Percentiles rank a stretch among this genome's conserved stretches.
Conservation (phyloP, 2,888 invertebrate species). For the Steromphala cineraria region DNA sequence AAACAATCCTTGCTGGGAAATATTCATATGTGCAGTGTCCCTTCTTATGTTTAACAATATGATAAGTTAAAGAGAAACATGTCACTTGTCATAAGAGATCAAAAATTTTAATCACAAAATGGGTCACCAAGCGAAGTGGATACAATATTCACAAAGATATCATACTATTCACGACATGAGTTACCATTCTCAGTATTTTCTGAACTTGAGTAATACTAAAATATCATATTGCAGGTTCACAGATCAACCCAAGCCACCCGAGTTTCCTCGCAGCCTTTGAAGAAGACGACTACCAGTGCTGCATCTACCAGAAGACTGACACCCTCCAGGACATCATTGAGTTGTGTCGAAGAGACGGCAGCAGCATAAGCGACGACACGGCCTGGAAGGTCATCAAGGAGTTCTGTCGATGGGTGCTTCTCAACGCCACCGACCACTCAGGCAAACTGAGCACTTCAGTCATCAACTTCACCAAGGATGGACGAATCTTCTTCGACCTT, state of each 20-base stretch:
- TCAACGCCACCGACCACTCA: constrained; percentile 19
- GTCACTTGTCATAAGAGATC: too few species aligned
- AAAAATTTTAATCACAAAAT: too few species aligned
- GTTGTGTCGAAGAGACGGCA: constrained; percentile 28
- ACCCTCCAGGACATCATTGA: constrained; percentile 42
- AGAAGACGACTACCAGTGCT: constrained; percentile 36
- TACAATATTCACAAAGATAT: too few species aligned
- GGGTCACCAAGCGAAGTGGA: too few species aligned
- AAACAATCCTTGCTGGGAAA: too few species aligned
- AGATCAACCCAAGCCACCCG: constrained; percentile 30
- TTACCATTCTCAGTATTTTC: too few species aligned
- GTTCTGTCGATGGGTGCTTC: constrained; percentile 29
- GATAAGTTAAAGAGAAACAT: too few species aligned
- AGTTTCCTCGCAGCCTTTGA: constrained; percentile 43
- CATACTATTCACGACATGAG: too few species aligned
- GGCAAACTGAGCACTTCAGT: constrained; percentile 32
- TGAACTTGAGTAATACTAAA: background rate
- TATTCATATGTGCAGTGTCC: too few species aligned
- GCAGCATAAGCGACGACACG: constrained; percentile 34
- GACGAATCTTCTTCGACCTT: constrained; percentile 35
- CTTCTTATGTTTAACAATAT: too few species aligned
- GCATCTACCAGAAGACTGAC: constrained; percentile 41
- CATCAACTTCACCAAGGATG: constrained; percentile 32
- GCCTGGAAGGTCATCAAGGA: constrained; percentile 43
- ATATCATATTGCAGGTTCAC: background rate